Conservation (phyloP, 2,113 vertebrate genomes). For the Tachycineta bicolor region DNA sequence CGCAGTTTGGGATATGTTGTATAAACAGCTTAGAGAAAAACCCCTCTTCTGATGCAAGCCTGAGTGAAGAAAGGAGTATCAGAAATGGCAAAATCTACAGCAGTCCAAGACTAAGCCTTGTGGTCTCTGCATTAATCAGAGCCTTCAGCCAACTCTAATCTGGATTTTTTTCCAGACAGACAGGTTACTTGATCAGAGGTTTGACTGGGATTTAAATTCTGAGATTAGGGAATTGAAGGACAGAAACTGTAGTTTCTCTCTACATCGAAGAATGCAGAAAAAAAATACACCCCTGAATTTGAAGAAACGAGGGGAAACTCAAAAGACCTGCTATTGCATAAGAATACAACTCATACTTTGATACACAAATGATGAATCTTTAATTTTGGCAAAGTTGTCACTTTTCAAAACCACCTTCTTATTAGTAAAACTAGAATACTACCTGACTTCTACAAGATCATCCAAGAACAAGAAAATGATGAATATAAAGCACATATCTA, state of each 20-base stretch:
- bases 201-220: not conserved
- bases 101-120: not conserved
- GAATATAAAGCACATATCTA: not conserved
- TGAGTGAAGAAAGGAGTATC: not conserved
- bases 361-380: fast-evolving
- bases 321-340: not conserved
- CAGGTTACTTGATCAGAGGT: not conserved
- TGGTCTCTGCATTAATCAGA: not conserved
- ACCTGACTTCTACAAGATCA: not conserved
- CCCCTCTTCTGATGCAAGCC: not conserved
- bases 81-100: not conserved
- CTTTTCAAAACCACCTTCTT: not conserved
- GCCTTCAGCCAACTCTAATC: not conserved
- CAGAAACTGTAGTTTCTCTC: not conserved
- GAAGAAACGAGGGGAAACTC: not conserved
- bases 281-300: not conserved
- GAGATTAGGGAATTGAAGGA: not conserved
- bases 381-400: not conserved
- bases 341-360: not conserved
- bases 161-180: not conserved
- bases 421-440: not conserved
- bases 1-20: not conserved
- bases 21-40: not conserved
- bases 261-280: not conserved
- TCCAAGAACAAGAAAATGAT: not conserved